These are phyloP conservation scores for Anguilla marmorata DNA, from an alignment of 2,797 vertebrate genomes.

Conservation along the genomic window DNA sequence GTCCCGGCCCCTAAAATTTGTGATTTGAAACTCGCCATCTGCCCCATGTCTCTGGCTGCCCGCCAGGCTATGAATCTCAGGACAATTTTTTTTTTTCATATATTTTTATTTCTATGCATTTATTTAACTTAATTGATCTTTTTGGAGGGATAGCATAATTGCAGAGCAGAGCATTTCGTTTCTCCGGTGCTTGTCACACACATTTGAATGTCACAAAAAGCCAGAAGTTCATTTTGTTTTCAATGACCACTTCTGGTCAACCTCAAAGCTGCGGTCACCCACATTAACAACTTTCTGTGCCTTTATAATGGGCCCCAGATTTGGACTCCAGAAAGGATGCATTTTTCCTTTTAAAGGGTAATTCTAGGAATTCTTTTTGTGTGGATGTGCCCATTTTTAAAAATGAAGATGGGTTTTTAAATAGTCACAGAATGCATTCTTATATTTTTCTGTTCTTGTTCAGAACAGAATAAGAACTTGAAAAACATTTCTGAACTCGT, in stretches of 20 bases:
- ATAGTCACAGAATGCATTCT: slow-evolving; percentile 61
- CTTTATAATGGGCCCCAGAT: slow-evolving; percentile 58
- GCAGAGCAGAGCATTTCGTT: slow-evolving; percentile 47
- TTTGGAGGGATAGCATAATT: slow-evolving; percentile 45
- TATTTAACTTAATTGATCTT: slow-evolving; percentile 21
- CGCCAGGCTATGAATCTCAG: not conserved
- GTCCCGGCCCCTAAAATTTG: not conserved
- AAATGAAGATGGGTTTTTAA: slow-evolving; percentile 54
- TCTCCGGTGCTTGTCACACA: slow-evolving; percentile 53
- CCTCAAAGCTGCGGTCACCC: slow-evolving; percentile 52
- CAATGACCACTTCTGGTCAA: slow-evolving; percentile 56
- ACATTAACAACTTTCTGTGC: slow-evolving; percentile 59
- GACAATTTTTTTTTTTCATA: not conserved
- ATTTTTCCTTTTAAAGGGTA: slow-evolving; percentile 28
- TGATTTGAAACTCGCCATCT: not conserved
- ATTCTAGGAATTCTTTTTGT: slow-evolving; percentile 57
- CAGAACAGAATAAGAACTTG: slow-evolving; percentile 48
- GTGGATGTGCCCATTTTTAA: slow-evolving; percentile 65
- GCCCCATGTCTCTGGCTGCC: not conserved
- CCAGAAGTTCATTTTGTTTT: slow-evolving; percentile 58
- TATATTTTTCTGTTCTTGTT: slow-evolving; percentile 55
- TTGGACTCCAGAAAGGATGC: slow-evolving; percentile 51
- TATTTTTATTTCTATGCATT: slow-evolving; percentile 10
- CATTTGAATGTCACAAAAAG: slow-evolving; percentile 51
- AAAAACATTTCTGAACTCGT: slow-evolving; percentile 65